Evolutionary conservation across 2,888 invertebrate genomes (phyloP).

Genomic region (Sphaerophoria taeniata): DNA sequence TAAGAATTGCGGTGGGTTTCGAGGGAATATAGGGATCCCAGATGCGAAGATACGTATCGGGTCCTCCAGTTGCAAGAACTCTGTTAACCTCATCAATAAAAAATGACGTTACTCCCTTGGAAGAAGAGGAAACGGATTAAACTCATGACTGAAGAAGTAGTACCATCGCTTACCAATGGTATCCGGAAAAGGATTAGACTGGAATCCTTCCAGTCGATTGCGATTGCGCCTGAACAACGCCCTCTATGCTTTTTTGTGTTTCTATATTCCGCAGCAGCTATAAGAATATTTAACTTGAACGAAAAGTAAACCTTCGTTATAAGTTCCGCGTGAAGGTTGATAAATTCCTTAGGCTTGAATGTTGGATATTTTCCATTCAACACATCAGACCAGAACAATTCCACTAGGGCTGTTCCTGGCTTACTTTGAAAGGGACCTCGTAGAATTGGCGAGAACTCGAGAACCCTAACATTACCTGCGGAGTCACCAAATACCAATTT

Average conservation of each 20-base stretch:
- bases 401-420: constrained; percentile 85
- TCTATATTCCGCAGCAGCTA: constrained; percentile 87
- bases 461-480: constrained; percentile 87
- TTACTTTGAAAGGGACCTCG: constrained; percentile 89
- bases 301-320: constrained; percentile 89
- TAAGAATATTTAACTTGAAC: constrained; percentile 86
- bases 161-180: constrained; percentile 77
- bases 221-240: constrained; percentile 79
- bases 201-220: constrained; percentile 77
- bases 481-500: constrained; percentile 89
- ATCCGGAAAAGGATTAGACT: constrained; percentile 79
- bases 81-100: constrained; percentile 85
- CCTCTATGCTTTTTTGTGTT: constrained; percentile 80
- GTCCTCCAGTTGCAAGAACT: constrained; percentile 88
- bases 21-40: constrained; percentile 92
- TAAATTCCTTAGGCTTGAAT: constrained; percentile 84
- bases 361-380: constrained; percentile 84
- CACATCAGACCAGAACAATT: constrained; percentile 85
- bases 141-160: neutral
- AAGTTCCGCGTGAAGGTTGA: constrained; percentile 86
- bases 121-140: constrained; percentile 73
- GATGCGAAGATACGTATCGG: constrained; percentile 89
- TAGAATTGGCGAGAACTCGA: constrained; percentile 86
- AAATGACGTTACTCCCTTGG: constrained; percentile 86
- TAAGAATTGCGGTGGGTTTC: constrained; percentile 86